These are phyloP conservation scores for Cyprinella venusta DNA, from an alignment of 2,797 vertebrate genomes.

Conservation along the genomic window DNA sequence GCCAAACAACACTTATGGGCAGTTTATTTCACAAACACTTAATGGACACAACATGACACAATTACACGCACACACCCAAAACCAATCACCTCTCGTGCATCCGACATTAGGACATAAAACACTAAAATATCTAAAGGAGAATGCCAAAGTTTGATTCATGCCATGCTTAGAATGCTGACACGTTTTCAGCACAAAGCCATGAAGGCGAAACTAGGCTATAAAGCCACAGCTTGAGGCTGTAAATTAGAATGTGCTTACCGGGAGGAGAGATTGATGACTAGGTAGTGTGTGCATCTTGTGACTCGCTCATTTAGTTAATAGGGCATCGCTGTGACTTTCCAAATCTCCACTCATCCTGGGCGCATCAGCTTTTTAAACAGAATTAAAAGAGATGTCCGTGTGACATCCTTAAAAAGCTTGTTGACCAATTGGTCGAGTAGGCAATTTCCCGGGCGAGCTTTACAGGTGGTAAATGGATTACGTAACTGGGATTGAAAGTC, in stretches of 20 bases:
- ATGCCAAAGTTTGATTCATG: conserved; percentile 34
- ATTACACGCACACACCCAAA: not conserved
- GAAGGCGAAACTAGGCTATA: conserved; percentile 49
- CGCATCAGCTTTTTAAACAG: conserved; percentile 46
- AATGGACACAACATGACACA: not conserved
- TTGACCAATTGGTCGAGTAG: conserved; percentile 51
- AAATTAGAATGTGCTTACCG: conserved; percentile 60
- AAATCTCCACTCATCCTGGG: conserved; percentile 45
- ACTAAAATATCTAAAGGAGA: conserved; percentile 27
- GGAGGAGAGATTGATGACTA: conserved; percentile 60
- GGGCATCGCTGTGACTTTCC: conserved; percentile 48
- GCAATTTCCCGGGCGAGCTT: conserved; percentile 43
- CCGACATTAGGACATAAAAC: conserved; percentile 20
- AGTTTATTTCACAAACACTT: not conserved
- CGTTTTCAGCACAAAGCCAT: conserved; percentile 52
- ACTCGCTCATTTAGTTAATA: conserved; percentile 58
- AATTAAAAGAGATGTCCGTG: conserved; percentile 60
- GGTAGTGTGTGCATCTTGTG: conserved; percentile 43
- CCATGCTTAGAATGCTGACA: conserved; percentile 46
- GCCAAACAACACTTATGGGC: conserved; percentile 51
- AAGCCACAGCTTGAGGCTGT: conserved; percentile 52
- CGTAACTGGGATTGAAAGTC: conserved; percentile 52
- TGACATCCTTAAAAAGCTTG: conserved; percentile 54
- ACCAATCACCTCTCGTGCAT: conserved; percentile 23
- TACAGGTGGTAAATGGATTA: conserved; percentile 61